A percentile compares a stretch with the other conserved stretches of the same genome.
phyloP scores from a whole-genome alignment of 2,888 invertebrate genomes.

The Drosophila diplacantha region DNA sequence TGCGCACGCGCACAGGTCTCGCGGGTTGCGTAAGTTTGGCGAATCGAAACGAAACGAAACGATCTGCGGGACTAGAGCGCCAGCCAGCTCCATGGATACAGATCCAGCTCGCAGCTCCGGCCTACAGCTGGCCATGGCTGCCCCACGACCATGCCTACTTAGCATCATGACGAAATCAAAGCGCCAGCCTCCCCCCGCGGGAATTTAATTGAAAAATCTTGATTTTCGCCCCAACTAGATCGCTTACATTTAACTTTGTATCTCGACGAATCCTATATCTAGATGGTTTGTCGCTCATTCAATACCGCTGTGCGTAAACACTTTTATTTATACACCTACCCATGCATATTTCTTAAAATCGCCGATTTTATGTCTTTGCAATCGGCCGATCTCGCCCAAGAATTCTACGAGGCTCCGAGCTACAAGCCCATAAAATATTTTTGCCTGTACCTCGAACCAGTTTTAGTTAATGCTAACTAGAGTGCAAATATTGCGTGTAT shows the following conservation, averaged over 20 bases:
- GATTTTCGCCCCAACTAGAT: constrained; percentile 52
- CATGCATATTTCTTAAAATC: constrained; percentile 60
- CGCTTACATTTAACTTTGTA: constrained; percentile 53
- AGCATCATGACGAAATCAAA: constrained; percentile 67
- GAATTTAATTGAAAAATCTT: constrained; percentile 68
- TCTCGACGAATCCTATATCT: constrained; percentile 43
- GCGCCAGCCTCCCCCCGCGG: constrained; percentile 14
- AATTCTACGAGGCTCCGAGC: constrained; percentile 39
- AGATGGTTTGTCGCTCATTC: constrained; percentile 62
- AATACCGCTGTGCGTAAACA: constrained; percentile 59
- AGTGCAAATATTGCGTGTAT: constrained; percentile 53
- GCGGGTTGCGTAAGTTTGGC: constrained; percentile 39
- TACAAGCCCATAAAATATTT: constrained; percentile 45
- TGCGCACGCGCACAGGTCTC: constrained; percentile 59
- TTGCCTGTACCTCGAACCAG: constrained; percentile 49
- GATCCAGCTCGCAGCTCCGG: constrained; percentile 1
- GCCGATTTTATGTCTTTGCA: constrained; percentile 57
- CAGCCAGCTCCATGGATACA: constrained; percentile 9
- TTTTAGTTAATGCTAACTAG: constrained; percentile 51
- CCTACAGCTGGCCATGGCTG: constrained; percentile 60
- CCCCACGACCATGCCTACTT: constrained; percentile 64
- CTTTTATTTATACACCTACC: constrained; percentile 55
- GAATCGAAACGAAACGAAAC: constrained; percentile 33
- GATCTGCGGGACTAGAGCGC: constrained; percentile 14
- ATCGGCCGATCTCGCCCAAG: constrained; percentile 50